Base-by-base conservation (phyloP, 2,888 invertebrate species). In the Rhabditoides inermis region DNA sequence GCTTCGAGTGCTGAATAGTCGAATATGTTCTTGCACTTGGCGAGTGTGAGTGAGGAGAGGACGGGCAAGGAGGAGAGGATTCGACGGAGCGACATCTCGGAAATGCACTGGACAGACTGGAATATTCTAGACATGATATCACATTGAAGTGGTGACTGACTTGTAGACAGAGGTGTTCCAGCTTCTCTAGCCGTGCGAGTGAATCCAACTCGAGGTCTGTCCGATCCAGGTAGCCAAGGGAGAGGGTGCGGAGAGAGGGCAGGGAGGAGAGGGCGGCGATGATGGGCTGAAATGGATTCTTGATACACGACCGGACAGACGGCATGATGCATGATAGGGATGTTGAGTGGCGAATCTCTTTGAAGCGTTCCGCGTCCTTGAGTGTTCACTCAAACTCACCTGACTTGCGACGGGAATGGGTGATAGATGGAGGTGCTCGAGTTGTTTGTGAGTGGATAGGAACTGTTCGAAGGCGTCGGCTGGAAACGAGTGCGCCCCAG, bases 1-100 rank as follows among this genome's bases (percentile, higher is more conserved):
- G 53, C 26, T 10, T 45, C 51, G 20, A 61, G 49, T 15, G 49
- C 25, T 20, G 53, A 45, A 32, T 56, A 61, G 51, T 61, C 60
- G 28, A 46, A 44, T 27, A 61, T 56, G 23, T 48, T 51, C 36
- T 44, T 45, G 51, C 58, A 59, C 27, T 50, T 45, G 37, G 32
- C 46, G 37, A 59, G 50, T 23, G 51, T 49, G 18, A 61, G 59
- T 35, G 30, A 23, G 41, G 39, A 39, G 3, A 58, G 45, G 20
- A n/a, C 22, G 10, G 50, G 35, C 44, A 61, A 49, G 27, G 37
- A 44, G 5, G 49, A 25, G 28, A 58, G 48, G 10, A 58, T n/a
- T 6, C 45, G 32, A 22, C 44, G 39, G 20, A 61, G 52, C 12
- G 49, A 51, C 4, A 27, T 28, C 39, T 59, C 58, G 45, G 52